A percentile compares a stretch with the other conserved stretches of the same genome.
phyloP scores from a whole-genome alignment of 2,797 vertebrate species.

The Octomys mimax region DNA sequence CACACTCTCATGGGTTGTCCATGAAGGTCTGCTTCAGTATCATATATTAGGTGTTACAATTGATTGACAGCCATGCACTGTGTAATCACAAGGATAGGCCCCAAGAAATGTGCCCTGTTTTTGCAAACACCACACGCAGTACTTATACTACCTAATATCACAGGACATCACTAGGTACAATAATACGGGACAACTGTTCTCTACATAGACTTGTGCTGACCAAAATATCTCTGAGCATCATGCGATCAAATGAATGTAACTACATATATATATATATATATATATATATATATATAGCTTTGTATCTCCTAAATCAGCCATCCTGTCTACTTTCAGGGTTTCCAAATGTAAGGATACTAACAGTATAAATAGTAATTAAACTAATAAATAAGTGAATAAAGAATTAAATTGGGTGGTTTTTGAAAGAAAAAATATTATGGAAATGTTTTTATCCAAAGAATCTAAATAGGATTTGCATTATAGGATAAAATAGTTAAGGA shows the following conservation, averaged over 20 bases:
- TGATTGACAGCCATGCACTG: neutral
- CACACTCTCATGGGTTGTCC: neutral
- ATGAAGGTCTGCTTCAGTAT: neutral
- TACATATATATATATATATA: neutral
- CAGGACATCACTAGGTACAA: neutral
- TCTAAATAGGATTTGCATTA: neutral
- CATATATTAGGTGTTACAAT: neutral
- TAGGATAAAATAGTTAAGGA: neutral
- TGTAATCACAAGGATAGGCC: neutral
- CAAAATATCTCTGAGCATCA: neutral
- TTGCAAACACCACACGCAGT: neutral
- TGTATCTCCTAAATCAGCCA: neutral
- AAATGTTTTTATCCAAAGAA: neutral
- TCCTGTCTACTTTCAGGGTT: neutral
- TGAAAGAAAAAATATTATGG: neutral
- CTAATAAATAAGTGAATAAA: conserved; percentile 19
- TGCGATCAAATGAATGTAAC: neutral
- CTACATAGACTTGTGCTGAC: neutral
- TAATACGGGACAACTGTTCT: neutral
- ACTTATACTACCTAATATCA: neutral
- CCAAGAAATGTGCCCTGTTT: neutral
- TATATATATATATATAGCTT: neutral
- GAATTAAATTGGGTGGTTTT: neutral
- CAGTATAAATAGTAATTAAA: conserved; percentile 42
- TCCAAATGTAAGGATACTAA: neutral